Evolutionary conservation across 2,888 invertebrate species (phyloP).

Genomic region (Blastobasis adustella): DNA sequence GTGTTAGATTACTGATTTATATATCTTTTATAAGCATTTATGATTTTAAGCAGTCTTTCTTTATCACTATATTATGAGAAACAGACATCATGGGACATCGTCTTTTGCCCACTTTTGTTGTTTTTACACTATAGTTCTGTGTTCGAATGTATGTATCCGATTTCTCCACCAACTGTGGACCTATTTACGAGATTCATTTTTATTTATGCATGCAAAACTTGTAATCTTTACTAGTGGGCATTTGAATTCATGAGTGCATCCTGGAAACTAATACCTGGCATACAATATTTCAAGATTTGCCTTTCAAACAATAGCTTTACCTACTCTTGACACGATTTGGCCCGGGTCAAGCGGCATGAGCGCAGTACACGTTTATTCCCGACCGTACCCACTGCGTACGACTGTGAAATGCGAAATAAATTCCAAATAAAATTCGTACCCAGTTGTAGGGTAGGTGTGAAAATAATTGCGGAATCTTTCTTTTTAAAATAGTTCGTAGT

Average conservation of each 20-base stretch:
- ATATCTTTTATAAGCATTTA: neutral
- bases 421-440: too few relatives aligned
- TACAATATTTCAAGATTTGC: neutral
- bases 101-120: neutral
- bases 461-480: neutral
- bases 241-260: neutral
- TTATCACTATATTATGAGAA: neutral
- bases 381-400: too few relatives aligned
- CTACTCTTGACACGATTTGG: too few relatives aligned
- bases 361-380: too few relatives aligned
- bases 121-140: neutral
- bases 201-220: neutral
- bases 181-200: neutral
- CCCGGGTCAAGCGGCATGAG: too few relatives aligned
- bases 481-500: neutral
- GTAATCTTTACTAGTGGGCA: neutral
- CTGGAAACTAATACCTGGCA: neutral
- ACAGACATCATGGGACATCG: neutral
- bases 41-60: neutral
- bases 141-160: neutral
- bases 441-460: too few relatives aligned
- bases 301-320: too few relatives aligned
- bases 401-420: too few relatives aligned
- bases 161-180: too few relatives aligned
- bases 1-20: neutral